Percentiles rank a stretch among this genome's conserved stretches.
Conservation (phyloP, 2,113 vertebrate genomes). For the Misgurnus anguillicaudatus region DNA sequence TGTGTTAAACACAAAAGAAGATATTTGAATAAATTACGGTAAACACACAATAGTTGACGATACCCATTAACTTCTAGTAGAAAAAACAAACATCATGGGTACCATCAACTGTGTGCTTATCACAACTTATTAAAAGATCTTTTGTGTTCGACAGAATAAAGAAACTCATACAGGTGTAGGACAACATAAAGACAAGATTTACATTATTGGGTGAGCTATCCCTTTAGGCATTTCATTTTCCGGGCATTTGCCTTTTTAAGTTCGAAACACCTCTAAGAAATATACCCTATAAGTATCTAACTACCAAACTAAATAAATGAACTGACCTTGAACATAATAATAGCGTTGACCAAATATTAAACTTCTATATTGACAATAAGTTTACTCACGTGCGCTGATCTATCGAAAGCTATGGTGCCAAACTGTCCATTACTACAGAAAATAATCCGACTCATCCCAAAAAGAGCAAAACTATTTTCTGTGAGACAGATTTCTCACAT, state of each 20-base stretch:
- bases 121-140: too few species aligned
- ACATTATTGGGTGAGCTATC: too few species aligned
- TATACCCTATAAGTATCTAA: background rate
- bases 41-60: too few species aligned
- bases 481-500: background rate
- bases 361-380: background rate
- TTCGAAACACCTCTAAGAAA: background rate
- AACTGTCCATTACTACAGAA: background rate
- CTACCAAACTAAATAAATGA: background rate
- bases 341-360: background rate
- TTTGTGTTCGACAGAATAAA: too few species aligned
- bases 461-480: background rate
- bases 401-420: background rate
- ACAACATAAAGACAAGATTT: too few species aligned
- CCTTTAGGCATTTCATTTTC: background rate
- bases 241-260: background rate
- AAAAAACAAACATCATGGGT: too few species aligned
- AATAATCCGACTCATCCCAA: background rate
- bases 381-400: background rate
- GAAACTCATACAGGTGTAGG: too few species aligned
- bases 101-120: too few species aligned
- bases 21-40: too few species aligned
- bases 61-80: too few species aligned
- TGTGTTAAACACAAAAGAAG: too few species aligned
- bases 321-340: background rate